These are phyloP conservation scores for Thyatira batis DNA, from an alignment of 2,888 invertebrate species.

Conservation along the genomic window DNA sequence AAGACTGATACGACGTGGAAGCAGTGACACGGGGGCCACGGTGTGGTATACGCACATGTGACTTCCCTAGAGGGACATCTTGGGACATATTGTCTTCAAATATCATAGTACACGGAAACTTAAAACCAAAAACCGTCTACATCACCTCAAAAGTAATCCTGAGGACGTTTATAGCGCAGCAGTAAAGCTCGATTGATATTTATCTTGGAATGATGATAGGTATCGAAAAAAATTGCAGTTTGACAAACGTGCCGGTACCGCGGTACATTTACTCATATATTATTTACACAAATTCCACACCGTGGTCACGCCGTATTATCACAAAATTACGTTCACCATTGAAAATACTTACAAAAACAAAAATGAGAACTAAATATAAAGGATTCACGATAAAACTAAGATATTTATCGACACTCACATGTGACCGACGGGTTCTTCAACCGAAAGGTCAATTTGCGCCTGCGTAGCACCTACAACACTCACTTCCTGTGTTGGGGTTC, in stretches of 20 bases:
- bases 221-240: constrained; percentile 65
- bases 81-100: constrained; percentile 56
- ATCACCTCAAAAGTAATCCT: constrained; percentile 41
- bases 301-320: constrained; percentile 53
- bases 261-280: constrained; percentile 58
- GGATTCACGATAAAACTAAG: constrained; percentile 78
- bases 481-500: constrained; percentile 82
- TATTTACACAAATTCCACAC: constrained; percentile 74
- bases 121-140: constrained; percentile 47
- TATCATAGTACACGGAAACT: constrained; percentile 47
- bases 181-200: constrained; percentile 51
- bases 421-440: constrained; percentile 95
- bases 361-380: constrained; percentile 66
- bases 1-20: constrained; percentile 42
- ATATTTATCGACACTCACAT: constrained; percentile 90
- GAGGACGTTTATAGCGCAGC: constrained; percentile 35
- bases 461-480: constrained; percentile 85
- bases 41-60: constrained; percentile 74
- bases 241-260: constrained; percentile 80
- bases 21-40: constrained; percentile 40
- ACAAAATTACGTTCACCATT: constrained; percentile 71
- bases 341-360: constrained; percentile 79
- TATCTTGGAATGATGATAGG: constrained; percentile 48
- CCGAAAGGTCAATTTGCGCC: constrained; percentile 89
- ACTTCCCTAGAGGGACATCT: constrained; percentile 68